Base-by-base conservation (phyloP, 1,140 invertebrate species). In the Macrosteles quadrilineatus region DNA sequence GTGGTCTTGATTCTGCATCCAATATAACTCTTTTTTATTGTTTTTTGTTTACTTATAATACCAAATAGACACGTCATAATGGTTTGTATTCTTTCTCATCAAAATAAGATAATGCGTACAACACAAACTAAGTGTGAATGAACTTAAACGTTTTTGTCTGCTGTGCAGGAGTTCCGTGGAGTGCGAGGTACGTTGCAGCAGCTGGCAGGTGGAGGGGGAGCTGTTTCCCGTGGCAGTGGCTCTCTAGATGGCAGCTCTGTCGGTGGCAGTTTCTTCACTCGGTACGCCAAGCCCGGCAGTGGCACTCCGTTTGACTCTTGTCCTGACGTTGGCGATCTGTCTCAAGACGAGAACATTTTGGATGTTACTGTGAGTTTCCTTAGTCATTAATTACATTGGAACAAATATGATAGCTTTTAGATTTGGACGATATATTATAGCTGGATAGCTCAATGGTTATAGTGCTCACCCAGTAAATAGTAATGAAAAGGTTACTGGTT, bases 261-360 rank as follows among this genome's bases (percentile, higher is more conserved):
- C 25, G 77, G 75, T 36, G 78, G 73, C 14, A 80, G 82, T 29
- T 86, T 86, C 76, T 90, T 90, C 77, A 75, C 84, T 36, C 82
- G 86, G 59, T 90, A 86, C 77, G 78, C 84, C 0, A 4, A 36
- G 14, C 84, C 68, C 1, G 32, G 25, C 19, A 43, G 25, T 69
- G 86, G 85, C 27, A 87, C 88, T 1, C 94, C 94, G 0, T 97
- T 97, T 80, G 93, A 95, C 76, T 84, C 89, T 27, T 86, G 87
- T 64, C 80, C 89, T 1, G 91, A 93, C 73, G 31, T 73, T 17
- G 67, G 70, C 2, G 90, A 92, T 57, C 88, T 91, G 23, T 80
- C 86, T 43, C 91, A 94, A 72, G 95, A 97, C 80, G 93, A 97
- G 81, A 94, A 97, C 78, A 87, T 96, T 27, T 87, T 88, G 0